Evolutionary conservation across 2,113 vertebrate species (phyloP).

Genomic region (Pedetes capensis): DNA sequence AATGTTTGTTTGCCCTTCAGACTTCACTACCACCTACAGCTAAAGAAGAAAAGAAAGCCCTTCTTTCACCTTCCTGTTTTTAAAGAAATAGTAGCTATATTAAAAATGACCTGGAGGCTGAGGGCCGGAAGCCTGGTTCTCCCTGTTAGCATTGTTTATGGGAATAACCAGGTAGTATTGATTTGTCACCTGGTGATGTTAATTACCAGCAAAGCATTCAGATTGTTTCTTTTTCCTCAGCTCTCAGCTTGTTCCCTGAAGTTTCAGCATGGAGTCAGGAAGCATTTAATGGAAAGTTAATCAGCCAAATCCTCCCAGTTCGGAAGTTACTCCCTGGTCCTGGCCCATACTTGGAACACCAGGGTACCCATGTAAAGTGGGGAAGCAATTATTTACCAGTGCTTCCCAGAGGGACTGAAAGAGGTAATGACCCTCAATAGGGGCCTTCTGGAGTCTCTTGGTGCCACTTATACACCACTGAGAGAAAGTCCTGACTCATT

Average conservation of each 20-base stretch:
- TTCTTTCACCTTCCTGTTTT: background rate
- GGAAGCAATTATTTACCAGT: constrained; percentile 63
- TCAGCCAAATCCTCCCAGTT: constrained; percentile 73
- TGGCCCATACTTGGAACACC: constrained; percentile 33
- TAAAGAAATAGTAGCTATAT: background rate
- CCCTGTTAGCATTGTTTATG: constrained; percentile 65
- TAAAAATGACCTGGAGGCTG: background rate
- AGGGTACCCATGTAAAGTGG: constrained; percentile 14
- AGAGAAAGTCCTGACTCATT: constrained; percentile 38
- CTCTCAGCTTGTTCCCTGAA: constrained; percentile 68
- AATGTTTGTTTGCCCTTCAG: background rate
- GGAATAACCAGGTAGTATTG: constrained; percentile 50
- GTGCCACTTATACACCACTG: background rate
- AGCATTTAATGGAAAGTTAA: constrained; percentile 78
- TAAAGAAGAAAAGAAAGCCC: background rate
- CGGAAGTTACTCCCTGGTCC: constrained; percentile 46
- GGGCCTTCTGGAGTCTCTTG: constrained; percentile 30
- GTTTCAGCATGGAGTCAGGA: constrained; percentile 67
- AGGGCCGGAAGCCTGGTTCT: background rate
- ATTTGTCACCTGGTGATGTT: constrained; percentile 75
- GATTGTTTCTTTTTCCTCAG: constrained; percentile 26
- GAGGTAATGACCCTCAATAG: constrained; percentile 65
- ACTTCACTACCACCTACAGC: background rate
- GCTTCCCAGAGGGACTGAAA: constrained; percentile 51
- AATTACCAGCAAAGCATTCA: constrained; percentile 71